Conservation (phyloP, 2,113 vertebrate species). For the Peromyscus maniculatus region DNA sequence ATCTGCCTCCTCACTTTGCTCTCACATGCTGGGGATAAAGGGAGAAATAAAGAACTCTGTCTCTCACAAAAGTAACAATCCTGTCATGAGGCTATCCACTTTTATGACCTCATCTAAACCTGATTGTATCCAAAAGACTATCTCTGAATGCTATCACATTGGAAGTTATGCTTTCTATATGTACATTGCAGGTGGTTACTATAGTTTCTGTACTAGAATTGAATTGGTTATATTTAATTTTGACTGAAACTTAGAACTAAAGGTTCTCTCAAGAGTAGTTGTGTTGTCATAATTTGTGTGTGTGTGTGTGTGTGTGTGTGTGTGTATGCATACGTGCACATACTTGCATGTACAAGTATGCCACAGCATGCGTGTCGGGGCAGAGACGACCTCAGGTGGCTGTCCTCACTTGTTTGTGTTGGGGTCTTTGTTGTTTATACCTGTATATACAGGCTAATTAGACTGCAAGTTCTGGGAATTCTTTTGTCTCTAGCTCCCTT, state of each 20-base stretch:
- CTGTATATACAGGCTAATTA: neutral
- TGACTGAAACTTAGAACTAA: constrained; percentile 4
- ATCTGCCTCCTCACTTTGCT: neutral
- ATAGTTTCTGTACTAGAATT: neutral
- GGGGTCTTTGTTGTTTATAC: neutral
- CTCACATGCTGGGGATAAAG: neutral
- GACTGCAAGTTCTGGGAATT: neutral
- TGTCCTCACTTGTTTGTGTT: neutral
- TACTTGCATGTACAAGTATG: neutral
- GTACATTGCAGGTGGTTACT: neutral
- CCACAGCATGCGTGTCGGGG: no score
- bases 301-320: neutral
- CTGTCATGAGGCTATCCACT: neutral
- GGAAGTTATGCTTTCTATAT: neutral
- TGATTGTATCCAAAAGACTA: neutral
- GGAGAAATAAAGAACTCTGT: neutral
- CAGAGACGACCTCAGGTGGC: neutral
- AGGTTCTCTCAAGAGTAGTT: neutral
- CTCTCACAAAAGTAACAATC: neutral
- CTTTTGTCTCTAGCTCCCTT: neutral
- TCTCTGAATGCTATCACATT: neutral
- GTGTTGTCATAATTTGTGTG: neutral
- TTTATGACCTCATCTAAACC: neutral
- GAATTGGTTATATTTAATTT: constrained; percentile 7
- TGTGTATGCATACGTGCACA: neutral